Evolutionary conservation across 2,888 invertebrate genomes (phyloP).

Genomic region (Lycaena phlaeas): DNA sequence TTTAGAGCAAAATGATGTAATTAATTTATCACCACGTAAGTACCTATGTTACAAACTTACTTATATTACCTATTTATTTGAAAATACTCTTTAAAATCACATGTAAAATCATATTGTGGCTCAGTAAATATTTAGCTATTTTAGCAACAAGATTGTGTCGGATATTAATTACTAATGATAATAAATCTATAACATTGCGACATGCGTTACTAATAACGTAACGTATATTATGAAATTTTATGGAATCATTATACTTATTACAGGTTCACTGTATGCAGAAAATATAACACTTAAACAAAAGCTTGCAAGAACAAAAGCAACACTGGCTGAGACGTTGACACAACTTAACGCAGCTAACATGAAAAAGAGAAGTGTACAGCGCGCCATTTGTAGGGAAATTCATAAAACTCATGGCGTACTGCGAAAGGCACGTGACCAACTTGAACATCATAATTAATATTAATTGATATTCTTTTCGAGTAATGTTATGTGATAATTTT

Average conservation of each 20-base stretch:
- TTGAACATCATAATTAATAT: conserved; percentile 61
- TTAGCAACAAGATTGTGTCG: too few species aligned
- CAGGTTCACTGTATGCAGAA: conserved; percentile 71
- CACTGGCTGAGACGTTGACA: conserved; percentile 83
- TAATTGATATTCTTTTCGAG: conserved; percentile 2
- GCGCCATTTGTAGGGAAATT: conserved; percentile 86
- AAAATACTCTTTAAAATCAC: too few species aligned
- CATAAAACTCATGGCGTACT: conserved; percentile 85
- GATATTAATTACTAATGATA: too few species aligned
- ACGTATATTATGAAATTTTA: too few species aligned
- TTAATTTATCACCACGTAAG: conserved; percentile 60
- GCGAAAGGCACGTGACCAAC: conserved; percentile 81
- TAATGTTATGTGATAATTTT: background rate
- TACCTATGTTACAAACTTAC: background rate
- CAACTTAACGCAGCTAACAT: conserved; percentile 84
- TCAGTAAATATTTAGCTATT: too few species aligned
- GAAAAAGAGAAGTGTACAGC: conserved; percentile 86
- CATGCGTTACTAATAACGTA: too few species aligned
- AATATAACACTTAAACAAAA: conserved; percentile 81
- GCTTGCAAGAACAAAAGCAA: conserved; percentile 79
- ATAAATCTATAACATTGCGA: too few species aligned
- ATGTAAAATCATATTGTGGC: too few species aligned
- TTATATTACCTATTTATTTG: too few species aligned
- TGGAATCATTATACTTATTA: conserved; percentile 23
- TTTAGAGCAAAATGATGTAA: conserved; percentile 71